Evolutionary conservation across 2,113 vertebrate species (phyloP), one percentile per base, ranked within the genome.

Genomic region (Trematomus loennbergii): DNA sequence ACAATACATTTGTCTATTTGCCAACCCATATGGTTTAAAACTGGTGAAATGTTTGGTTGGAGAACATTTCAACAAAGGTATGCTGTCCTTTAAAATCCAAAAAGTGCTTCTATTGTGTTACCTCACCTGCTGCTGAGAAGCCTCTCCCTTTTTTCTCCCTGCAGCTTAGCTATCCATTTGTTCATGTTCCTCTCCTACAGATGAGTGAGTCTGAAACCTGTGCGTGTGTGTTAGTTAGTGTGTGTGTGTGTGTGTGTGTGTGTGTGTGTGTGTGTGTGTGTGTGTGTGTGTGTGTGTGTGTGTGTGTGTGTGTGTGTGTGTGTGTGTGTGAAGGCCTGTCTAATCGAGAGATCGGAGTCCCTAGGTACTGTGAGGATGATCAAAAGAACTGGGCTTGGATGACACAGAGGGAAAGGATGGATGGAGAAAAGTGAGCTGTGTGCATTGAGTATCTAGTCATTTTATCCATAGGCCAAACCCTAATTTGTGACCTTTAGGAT

Each of bases 311-410:
- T 77, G 68, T 68, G 50, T 70, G 68, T 73, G 69, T 25, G 50
- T 29, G 67, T 40, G 53, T 29, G 43, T 1, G 58, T 52, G 78
- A n/a, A 54, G 12, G 33, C 55, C 20, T 80, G 79, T 81, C 80
- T 75, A 75, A 76, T 70, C 12, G 46, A 58, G 63, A 60, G 12
- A 12, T 1, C 36, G 50, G n/a, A 55, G 80, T 72, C 62, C 84
- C 55, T 67, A 81, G 73, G 81, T 77, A 52, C 60, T 76, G 59
- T 75, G 83, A 86, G 53, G 52, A 63, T 77, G 75, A 90, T 90
- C 66, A 82, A 74, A 82, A 79, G 68, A 72, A 65, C 64, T 75
- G 68, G 64, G 62, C 48, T 63, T 63, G 50, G 58, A 76, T 54
- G 43, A 7, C 4, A 22, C 0, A 29, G 49, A 74, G 43, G 49